phyloP scores from a whole-genome alignment of 2,888 invertebrate genomes.

The Hydropsyche betteni region DNA sequence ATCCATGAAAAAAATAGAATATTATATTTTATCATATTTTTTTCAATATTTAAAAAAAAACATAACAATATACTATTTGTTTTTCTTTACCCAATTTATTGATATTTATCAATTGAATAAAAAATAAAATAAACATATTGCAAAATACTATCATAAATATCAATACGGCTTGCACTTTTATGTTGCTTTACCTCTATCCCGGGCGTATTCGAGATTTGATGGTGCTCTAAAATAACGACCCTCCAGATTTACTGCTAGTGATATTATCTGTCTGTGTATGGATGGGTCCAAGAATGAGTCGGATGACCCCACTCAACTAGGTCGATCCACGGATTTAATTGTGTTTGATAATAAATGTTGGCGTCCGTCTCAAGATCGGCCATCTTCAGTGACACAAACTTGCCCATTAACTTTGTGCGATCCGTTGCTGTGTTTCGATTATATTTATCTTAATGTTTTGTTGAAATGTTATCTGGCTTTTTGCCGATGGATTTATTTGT shows the following conservation, averaged over 20 bases:
- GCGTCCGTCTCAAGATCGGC: slow-evolving; percentile 17
- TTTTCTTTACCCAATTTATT: no score
- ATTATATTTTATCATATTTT: no score
- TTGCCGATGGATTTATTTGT: not conserved
- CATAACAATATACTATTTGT: no score
- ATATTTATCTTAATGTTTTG: not conserved
- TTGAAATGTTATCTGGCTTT: not conserved
- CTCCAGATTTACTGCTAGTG: slow-evolving; percentile 21
- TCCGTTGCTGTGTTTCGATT: not conserved
- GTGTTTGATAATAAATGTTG: slow-evolving; percentile 22
- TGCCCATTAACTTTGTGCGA: slow-evolving; percentile 7
- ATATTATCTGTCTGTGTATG: slow-evolving; percentile 5
- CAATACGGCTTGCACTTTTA: not conserved
- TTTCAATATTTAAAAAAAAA: no score
- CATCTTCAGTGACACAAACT: slow-evolving; percentile 5
- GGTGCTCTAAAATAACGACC: slow-evolving; percentile 28
- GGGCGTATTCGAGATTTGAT: slow-evolving; percentile 26
- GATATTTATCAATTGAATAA: no score
- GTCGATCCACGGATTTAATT: slow-evolving; percentile 17
- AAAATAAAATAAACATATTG: no score
- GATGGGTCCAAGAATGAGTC: not conserved
- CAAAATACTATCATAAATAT: not conserved
- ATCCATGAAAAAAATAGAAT: no score
- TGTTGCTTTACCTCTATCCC: not conserved
- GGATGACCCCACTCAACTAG: slow-evolving; percentile 16